Evolutionary conservation across 1,140 invertebrate species (phyloP), one percentile per base, ranked within the genome.

Genomic region (Parasteatoda tepidariorum): DNA sequence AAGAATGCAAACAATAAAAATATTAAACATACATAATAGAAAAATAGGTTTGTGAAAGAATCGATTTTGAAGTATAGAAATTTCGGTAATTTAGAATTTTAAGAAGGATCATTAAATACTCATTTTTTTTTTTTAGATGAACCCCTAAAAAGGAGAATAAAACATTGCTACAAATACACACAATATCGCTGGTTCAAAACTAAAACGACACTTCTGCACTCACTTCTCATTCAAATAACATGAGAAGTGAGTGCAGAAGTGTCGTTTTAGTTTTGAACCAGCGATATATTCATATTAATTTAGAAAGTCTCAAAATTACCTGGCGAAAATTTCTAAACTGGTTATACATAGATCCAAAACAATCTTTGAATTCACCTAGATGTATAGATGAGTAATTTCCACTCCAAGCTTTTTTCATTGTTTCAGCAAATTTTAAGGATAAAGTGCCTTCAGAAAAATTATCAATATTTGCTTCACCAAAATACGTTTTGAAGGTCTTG

Each of bases 391-490:
- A 87, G 64, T 89, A 86, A 73, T 88, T 87, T 5, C 92, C 92
- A 18, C 90, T 90, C 92, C 93, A 93, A 86, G 93, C 88, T 90
- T 78, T 91, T 13, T 89, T 87, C 71, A 93, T 89, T 13, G 93
- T 88, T 62, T 92, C 90, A 73, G 90, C 92, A 88, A 91, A 93
- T 26, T 91, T 89, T 33, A 87, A 87, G 88, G 86, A 86, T 85
- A 86, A 88, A 83, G 87, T 90, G 55, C 86, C 85, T 76, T 48
- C 68, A 28, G 18, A 61, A 41, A 70, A 70, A 28, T 86, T 74
- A 6, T 86, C 83, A 22, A 85, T 33, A 22, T 85, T 71, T 79
- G 86, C 85, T 9, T 82, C 78, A 78, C 89, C 84, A 85, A 93
- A 92, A 86, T 90, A 92, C 85, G 90, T 89, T 30, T 92, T 87